Percentiles rank a stretch among this genome's conserved stretches.
phyloP scores from a whole-genome alignment of 2,888 invertebrate genomes.

The Pristionchus arcanus region DNA sequence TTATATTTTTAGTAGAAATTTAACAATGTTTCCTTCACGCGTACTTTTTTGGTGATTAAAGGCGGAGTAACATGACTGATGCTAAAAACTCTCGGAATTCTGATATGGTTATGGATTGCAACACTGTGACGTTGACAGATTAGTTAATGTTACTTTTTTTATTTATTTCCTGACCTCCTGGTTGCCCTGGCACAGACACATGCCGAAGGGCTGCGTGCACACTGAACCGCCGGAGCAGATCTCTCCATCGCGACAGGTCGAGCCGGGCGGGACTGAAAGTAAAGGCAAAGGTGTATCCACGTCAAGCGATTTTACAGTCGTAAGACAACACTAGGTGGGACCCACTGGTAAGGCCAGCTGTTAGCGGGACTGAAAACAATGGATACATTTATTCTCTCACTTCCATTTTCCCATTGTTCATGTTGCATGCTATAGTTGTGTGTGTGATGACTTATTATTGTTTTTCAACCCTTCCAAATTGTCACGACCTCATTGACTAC shows the following conservation, averaged over 20 bases:
- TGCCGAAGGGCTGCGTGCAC: conserved; percentile 73
- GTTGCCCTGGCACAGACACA: conserved; percentile 77
- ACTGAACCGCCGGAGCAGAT: conserved; percentile 76
- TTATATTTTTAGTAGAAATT: too few relatives aligned
- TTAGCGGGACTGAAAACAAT: too few relatives aligned
- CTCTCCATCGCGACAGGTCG: conserved; percentile 74
- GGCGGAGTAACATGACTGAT: too few relatives aligned
- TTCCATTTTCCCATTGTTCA: background rate
- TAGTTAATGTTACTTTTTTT: too few relatives aligned
- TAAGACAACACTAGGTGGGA: too few relatives aligned
- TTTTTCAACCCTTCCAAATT: background rate
- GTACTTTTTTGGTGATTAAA: too few relatives aligned
- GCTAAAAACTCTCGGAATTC: too few relatives aligned
- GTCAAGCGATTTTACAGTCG: too few relatives aligned
- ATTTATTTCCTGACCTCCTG: conserved; percentile 67
- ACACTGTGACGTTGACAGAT: background rate
- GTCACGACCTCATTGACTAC: background rate
- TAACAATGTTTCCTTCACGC: too few relatives aligned
- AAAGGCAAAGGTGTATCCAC: too few relatives aligned
- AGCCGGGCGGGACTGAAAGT: conserved; percentile 71
- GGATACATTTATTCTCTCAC: background rate
- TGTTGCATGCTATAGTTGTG: background rate
- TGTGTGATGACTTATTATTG: background rate
- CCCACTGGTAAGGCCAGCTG: too few relatives aligned
- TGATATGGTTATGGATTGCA: background rate